Evolutionary conservation across 2,113 vertebrate genomes (phyloP).

Genomic region (Progne subis): DNA sequence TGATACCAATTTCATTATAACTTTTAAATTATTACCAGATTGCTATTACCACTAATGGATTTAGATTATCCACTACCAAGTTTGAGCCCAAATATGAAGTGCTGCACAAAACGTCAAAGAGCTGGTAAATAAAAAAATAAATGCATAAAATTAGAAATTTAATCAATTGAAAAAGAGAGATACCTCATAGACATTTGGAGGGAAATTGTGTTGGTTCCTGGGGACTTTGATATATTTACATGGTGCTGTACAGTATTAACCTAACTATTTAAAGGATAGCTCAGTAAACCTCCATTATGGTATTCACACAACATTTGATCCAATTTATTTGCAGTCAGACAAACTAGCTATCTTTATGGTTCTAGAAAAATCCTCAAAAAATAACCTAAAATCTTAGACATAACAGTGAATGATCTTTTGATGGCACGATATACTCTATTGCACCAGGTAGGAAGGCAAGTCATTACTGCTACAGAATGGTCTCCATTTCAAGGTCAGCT

Average conservation of each 20-base stretch:
- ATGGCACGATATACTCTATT: rapidly evolving
- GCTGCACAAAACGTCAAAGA: neutral
- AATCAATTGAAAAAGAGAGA: neutral
- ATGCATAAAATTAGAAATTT: neutral
- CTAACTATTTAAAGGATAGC: neutral
- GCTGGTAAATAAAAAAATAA: neutral
- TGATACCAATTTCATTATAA: neutral
- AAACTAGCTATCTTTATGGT: neutral
- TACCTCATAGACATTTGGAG: neutral
- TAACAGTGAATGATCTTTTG: neutral
- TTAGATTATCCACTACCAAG: neutral
- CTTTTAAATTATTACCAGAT: neutral
- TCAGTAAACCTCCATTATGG: neutral
- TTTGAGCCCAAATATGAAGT: neutral
- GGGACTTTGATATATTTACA: neutral
- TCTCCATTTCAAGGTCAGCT: neutral
- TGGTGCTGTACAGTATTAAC: neutral
- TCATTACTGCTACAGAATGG: neutral
- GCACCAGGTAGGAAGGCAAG: neutral
- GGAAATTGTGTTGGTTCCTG: neutral
- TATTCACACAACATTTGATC: neutral
- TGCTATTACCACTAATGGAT: neutral
- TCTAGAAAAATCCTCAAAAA: neutral
- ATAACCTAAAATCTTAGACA: neutral
- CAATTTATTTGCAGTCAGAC: neutral